phyloP scores from a whole-genome alignment of 2,113 vertebrate species.

The Myrmophylax atrothorax region DNA sequence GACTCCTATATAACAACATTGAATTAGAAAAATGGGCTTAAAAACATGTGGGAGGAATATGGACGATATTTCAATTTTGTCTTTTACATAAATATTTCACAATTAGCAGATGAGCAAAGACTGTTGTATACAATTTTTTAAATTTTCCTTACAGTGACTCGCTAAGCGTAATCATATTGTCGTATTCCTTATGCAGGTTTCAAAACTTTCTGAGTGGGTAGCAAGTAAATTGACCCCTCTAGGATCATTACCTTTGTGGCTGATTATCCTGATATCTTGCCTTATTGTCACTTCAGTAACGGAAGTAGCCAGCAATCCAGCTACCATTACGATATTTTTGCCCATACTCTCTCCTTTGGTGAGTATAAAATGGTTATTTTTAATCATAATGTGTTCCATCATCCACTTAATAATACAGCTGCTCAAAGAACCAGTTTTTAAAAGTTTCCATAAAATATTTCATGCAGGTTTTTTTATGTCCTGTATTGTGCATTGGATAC shows the following conservation, averaged over 20 bases:
- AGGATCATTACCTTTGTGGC: conserved; percentile 82
- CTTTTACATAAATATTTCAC: neutral
- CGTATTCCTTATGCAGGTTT: conserved; percentile 73
- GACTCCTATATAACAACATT: neutral
- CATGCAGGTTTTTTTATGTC: neutral
- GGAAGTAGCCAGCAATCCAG: conserved; percentile 91
- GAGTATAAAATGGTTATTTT: conserved; percentile 41
- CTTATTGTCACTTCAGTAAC: conserved; percentile 90
- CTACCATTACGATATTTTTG: conserved; percentile 90
- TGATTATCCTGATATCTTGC: conserved; percentile 81
- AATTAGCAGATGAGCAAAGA: neutral
- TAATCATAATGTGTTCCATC: neutral
- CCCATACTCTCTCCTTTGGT: conserved; percentile 92
- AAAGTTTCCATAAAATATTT: neutral
- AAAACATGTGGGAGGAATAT: neutral
- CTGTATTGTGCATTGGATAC: neutral
- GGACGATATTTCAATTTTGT: neutral
- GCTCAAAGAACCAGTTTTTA: neutral
- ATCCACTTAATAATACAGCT: neutral
- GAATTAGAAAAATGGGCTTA: neutral
- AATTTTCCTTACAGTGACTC: neutral
- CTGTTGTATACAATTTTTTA: neutral
- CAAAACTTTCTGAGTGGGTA: conserved; percentile 87
- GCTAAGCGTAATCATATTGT: neutral
- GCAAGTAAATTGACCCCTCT: conserved; percentile 85